phyloP scores from a whole-genome alignment of 2,113 vertebrate genomes.

The Mugil cephalus region DNA sequence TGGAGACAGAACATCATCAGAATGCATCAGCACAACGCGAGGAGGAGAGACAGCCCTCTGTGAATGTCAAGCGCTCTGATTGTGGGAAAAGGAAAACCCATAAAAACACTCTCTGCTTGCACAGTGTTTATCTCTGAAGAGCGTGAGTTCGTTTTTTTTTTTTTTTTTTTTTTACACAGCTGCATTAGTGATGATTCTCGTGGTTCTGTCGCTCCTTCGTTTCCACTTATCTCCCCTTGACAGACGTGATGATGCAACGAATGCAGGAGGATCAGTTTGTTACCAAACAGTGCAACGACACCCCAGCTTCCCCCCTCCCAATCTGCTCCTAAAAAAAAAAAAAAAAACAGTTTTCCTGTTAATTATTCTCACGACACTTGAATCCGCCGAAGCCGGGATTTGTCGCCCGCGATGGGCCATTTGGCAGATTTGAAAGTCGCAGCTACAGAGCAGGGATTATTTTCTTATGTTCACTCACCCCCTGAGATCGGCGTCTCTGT shows the following conservation, averaged over 20 bases:
- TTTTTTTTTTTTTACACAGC: background rate
- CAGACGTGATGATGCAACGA: conserved; percentile 1
- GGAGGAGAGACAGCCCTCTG: conserved; percentile 5
- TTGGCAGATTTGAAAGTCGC: conserved; percentile 58
- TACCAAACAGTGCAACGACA: conserved; percentile 63
- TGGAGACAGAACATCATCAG: conserved; percentile 51
- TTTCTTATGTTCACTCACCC: conserved; percentile 49
- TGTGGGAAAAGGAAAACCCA: conserved; percentile 2
- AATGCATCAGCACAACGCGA: conserved; percentile 44
- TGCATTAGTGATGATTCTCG: background rate
- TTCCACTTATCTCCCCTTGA: background rate
- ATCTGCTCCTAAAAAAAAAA: conserved; percentile 27
- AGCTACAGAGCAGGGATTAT: conserved; percentile 50
- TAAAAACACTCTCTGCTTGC: background rate
- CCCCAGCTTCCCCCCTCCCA: conserved; percentile 4
- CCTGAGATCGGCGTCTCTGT: conserved; percentile 1
- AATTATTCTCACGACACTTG: conserved; percentile 59
- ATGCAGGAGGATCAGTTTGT: conserved; percentile 58
- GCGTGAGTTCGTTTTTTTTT: background rate
- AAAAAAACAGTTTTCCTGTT: conserved; percentile 48
- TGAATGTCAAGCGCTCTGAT: conserved; percentile 22
- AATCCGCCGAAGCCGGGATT: conserved; percentile 40
- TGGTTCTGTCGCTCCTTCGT: conserved; percentile 6
- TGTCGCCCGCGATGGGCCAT: conserved; percentile 43
- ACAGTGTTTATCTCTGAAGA: background rate